Base-by-base conservation (phyloP, 2,113 vertebrate genomes). In the Loxodonta africana region DNA sequence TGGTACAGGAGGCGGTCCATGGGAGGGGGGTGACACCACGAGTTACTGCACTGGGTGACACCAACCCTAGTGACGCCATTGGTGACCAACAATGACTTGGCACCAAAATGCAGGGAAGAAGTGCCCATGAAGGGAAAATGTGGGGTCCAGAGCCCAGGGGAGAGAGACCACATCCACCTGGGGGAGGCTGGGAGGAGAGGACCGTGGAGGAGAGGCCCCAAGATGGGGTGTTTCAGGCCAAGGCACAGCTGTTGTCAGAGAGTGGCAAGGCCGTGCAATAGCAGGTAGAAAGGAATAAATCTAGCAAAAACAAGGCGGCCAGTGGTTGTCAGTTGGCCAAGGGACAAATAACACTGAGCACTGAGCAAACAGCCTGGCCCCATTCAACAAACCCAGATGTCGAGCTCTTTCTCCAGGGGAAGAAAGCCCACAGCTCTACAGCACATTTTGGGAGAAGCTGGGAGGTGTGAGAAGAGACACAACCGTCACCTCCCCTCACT, bases 271-370 rank as follows among this genome's bases (percentile, higher is more conserved):
- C 46, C 0, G 0, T 8, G 41, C 9, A 62, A 65, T 0, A 21
- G 23, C 0, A 23, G 48, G 41, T 73, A 44, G n/a, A 23, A 53
- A 23, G 30, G n/a, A 46, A 6, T 3, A 15, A n/a, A 48, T 2
- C 0, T 73, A 8, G 26, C 62, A 6, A 23, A 48, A n/a, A 37
- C 25, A 25, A 81, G 67, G n/a, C 48, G 8, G 90, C 37, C 30
- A 20, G 23, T 1, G 10, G 8, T 0, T 28, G 53, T 33, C 90
- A 26, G 25, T 5, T 25, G 3, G 82, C 77, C 85, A 74, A 74
- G 73, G 10, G 63, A 81, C 88, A 74, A 71, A 28, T 0, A 65
- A 33, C 1, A 0, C 37, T 0, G 0, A 48, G 21, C 0, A 0
- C 23, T 37, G 41, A 80, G 81, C 17, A 8, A 41, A 77, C 28